Conservation (phyloP, 35 echinoderm and acorn worm species). For the Heliocidaris erythrogramma region DNA sequence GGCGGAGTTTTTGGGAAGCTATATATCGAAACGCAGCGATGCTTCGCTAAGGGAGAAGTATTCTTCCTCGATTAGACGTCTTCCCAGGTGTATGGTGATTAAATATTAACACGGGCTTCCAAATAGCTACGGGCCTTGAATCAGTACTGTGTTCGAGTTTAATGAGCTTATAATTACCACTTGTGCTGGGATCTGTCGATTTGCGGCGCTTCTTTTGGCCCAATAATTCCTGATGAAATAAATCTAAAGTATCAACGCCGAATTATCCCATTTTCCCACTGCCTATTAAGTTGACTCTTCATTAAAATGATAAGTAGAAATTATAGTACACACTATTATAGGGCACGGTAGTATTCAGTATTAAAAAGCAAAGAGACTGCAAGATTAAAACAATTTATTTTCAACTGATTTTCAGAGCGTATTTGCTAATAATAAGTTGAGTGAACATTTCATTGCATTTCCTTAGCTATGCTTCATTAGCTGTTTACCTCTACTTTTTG, state of each 20-base stretch:
- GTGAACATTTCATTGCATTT: too few species aligned
- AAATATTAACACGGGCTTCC: slow-evolving; percentile 28
- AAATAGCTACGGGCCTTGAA: neutral
- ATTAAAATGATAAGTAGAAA: too few species aligned
- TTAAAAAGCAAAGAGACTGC: too few species aligned
- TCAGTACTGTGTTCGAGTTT: neutral
- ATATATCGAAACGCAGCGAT: neutral
- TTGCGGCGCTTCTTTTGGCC: neutral
- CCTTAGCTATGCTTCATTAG: too few species aligned
- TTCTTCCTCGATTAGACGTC: slow-evolving; percentile 32
- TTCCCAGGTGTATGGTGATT: slow-evolving; percentile 33
- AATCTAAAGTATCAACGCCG: neutral
- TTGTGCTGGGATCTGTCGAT: neutral
- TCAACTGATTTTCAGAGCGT: too few species aligned
- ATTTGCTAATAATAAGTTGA: too few species aligned
- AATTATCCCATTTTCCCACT: too few species aligned
- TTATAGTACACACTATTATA: too few species aligned
- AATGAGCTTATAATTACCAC: slow-evolving; percentile 38
- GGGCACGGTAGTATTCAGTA: too few species aligned
- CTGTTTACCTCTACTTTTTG: too few species aligned
- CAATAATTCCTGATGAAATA: neutral
- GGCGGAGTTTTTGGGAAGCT: neutral
- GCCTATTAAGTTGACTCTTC: too few species aligned
- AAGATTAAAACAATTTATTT: too few species aligned
- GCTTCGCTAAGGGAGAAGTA: neutral